Conservation (phyloP, 2,888 invertebrate species). For the Spialia ferax region DNA sequence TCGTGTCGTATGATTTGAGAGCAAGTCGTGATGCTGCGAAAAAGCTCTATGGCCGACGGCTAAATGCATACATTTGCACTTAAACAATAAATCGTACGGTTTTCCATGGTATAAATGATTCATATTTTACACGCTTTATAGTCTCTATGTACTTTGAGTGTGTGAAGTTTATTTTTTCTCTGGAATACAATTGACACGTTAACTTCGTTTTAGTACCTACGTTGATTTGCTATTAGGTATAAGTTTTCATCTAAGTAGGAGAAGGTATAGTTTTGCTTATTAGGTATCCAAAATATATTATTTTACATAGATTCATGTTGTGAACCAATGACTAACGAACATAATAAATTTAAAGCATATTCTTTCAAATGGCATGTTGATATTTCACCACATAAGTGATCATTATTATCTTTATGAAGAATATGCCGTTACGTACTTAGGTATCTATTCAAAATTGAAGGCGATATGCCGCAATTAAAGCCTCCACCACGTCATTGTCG, state of each 20-base stretch:
- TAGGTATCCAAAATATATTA: too few species aligned
- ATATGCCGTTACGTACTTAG: not conserved
- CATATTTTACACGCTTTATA: conserved; percentile 17
- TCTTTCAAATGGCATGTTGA: too few species aligned
- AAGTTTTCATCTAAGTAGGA: too few species aligned
- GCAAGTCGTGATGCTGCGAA: conserved; percentile 60
- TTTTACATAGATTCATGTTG: too few species aligned
- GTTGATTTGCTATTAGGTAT: too few species aligned
- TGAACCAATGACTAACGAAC: too few species aligned
- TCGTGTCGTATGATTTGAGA: conserved; percentile 20
- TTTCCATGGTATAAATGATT: conserved; percentile 30
- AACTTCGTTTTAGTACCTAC: not conserved
- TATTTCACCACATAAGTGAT: not conserved
- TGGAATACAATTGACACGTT: not conserved
- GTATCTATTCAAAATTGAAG: not conserved
- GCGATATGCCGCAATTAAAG: conserved; percentile 44
- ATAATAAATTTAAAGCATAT: too few species aligned
- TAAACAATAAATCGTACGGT: conserved; percentile 28
- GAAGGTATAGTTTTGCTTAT: too few species aligned
- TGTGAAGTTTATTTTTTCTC: not conserved
- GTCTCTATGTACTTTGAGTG: not conserved
- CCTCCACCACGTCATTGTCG: conserved; percentile 42
- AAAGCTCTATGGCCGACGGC: conserved; percentile 50
- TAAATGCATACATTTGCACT: conserved; percentile 30
- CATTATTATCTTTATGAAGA: not conserved